Evolutionary conservation across 2,888 invertebrate species (phyloP).

Genomic region (Caenorhabditis auriculariae): DNA sequence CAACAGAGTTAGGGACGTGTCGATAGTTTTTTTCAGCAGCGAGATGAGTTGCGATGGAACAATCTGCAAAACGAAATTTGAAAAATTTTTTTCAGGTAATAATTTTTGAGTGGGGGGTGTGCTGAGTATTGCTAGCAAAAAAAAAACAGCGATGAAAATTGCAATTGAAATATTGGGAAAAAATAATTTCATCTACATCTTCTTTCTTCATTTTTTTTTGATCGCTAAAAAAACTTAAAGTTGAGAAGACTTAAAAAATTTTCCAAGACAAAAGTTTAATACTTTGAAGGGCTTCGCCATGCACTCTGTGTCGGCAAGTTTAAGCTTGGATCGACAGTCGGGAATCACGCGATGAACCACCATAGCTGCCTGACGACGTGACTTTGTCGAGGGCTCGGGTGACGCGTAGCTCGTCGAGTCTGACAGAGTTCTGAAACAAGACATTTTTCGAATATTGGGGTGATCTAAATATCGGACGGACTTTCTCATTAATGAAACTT

Average conservation of each 20-base stretch:
- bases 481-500: too few species aligned
- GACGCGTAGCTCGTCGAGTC: constrained; percentile 21
- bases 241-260: neutral
- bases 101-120: too few species aligned
- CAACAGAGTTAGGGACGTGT: constrained; percentile 16
- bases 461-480: too few species aligned
- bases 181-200: neutral
- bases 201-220: neutral
- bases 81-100: neutral
- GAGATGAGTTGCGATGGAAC: constrained; percentile 15
- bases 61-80: too few species aligned
- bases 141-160: too few species aligned
- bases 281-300: constrained; percentile 2
- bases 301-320: constrained; percentile 7
- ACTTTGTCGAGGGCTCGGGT: constrained; percentile 3
- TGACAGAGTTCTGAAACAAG: constrained; percentile 20
- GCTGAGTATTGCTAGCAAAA: too few species aligned
- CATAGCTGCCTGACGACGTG: constrained; percentile 40
- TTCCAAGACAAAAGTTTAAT: too few species aligned
- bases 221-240: neutral
- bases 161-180: too few species aligned
- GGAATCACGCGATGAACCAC: constrained; percentile 49
- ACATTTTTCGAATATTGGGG: too few species aligned
- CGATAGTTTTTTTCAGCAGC: constrained; percentile 10
- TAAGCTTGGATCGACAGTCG: constrained; percentile 48